phyloP scores from a whole-genome alignment of 2,797 vertebrate genomes.

The Oryzias sinensis region DNA sequence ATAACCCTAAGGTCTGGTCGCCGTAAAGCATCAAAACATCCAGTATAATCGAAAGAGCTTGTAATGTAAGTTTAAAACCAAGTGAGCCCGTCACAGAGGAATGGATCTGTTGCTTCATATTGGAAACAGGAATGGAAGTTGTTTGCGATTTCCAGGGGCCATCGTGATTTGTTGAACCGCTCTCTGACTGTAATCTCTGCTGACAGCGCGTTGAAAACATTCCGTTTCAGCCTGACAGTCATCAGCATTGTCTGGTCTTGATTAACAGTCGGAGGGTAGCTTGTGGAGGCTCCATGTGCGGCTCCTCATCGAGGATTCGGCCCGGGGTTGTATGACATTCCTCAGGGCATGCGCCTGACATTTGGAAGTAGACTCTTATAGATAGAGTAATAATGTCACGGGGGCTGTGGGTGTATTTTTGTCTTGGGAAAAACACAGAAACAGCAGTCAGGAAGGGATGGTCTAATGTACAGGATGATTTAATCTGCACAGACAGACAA shows the following conservation, averaged over 20 bases:
- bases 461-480: constrained; percentile 53
- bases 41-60: constrained; percentile 28
- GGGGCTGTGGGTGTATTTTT: constrained; percentile 51
- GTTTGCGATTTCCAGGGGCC: constrained; percentile 16
- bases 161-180: constrained; percentile 24
- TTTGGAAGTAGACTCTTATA: constrained; percentile 70
- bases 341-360: constrained; percentile 68
- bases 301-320: constrained; percentile 63
- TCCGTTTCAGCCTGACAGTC: constrained; percentile 35
- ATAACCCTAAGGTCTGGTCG: constrained; percentile 7
- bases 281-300: constrained; percentile 22
- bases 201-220: constrained; percentile 40
- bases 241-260: constrained; percentile 60
- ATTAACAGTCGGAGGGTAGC: constrained; percentile 59
- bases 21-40: constrained; percentile 23
- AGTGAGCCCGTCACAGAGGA: neutral
- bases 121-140: constrained; percentile 39
- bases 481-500: constrained; percentile 44
- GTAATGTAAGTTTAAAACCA: constrained; percentile 8
- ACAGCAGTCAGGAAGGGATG: constrained; percentile 41
- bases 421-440: constrained; percentile 37
- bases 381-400: constrained; percentile 73
- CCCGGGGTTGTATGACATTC: constrained; percentile 63
- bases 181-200: constrained; percentile 37
- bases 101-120: constrained; percentile 16